Base-by-base conservation (phyloP, 2,888 invertebrate genomes). In the Chromoteleia sp. region DNA sequence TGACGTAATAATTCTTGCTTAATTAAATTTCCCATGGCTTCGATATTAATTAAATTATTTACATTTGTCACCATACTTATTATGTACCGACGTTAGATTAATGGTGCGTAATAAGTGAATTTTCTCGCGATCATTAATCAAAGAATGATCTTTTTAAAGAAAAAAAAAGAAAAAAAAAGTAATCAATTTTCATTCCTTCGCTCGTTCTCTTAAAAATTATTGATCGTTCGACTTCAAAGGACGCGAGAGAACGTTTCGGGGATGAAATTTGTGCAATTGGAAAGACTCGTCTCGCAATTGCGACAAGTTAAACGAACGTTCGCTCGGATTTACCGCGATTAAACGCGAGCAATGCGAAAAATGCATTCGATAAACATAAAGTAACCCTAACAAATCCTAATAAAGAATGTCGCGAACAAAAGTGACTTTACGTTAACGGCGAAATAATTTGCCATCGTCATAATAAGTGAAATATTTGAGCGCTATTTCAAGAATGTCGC, bases 391-490 rank as follows among this genome's bases (percentile, higher is more conserved):
- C 71, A 67, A 71, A 78, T 71, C 65, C 12, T 59, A 73, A 73
- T 73, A 59, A 59, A 78, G 78, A 71, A 73, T 73, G 65, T 71
- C 33, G 41, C 56, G 36, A 52, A 36, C 58, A 73, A 59, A 61
- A 73, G 67, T 59, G 73, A 68, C 67, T 73, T 73, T 52, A 61
- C 30, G 52, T 73, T 50, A 65, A 79, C 54, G 50, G 52, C 21
- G 39, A 67, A 79, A 73, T 79, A 67, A 79, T 79, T 78, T 68
- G 59, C 43, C 58, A 45, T 63, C 59, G 39, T 78, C 45, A 54
- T 73, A 79, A 78, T 68, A 79, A 79, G 54, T 73, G 58, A 79
- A 79, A 79, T 73, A 73, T 79, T 79, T 67, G 19, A 52, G 8
- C 30, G 79, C 45, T 73, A 73, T 73, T 79, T 73, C 54, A 73